Evolutionary conservation across 30 jellyfish, hydroid and myxozoan species (phyloP).

Genomic region (Aurelia coerulea): DNA sequence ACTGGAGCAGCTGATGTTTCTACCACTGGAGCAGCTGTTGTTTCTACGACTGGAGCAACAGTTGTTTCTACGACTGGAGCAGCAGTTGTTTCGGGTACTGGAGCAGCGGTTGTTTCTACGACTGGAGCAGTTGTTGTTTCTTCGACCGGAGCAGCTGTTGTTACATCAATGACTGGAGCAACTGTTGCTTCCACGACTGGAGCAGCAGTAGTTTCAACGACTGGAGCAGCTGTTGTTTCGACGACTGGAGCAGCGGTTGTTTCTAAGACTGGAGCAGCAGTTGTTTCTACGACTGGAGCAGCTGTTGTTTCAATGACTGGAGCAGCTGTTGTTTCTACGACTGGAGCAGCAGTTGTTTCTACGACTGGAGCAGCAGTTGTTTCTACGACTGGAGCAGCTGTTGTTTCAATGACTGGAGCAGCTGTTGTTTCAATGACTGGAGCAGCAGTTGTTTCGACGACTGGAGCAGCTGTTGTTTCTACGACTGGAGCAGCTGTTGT

Average conservation of each 20-base stretch:
- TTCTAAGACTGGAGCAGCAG: constrained; percentile 33
- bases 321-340: constrained; percentile 28
- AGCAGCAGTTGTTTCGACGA: constrained; percentile 43
- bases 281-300: constrained; percentile 43
- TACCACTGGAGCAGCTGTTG: constrained; percentile 30
- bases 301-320: constrained; percentile 38
- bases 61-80: constrained; percentile 11
- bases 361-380: constrained; percentile 55
- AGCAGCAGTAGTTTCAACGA: constrained; percentile 16
- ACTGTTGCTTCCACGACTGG: constrained; percentile 35
- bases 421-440: constrained; percentile 33
- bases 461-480: constrained; percentile 37
- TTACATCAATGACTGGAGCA: background rate
- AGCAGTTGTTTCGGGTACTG: constrained; percentile 10
- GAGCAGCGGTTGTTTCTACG: constrained; percentile 13
- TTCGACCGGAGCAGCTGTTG: constrained; percentile 8
- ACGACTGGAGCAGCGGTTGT: constrained; percentile 42
- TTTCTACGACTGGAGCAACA: constrained; percentile 40
- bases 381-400: constrained; percentile 36
- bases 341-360: constrained; percentile 29
- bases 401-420: constrained; percentile 40
- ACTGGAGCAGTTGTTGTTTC: constrained; percentile 39
- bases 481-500: constrained; percentile 48
- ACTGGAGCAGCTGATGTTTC: constrained; percentile 39
- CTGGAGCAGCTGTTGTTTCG: constrained; percentile 32